Evolutionary conservation across 2,113 vertebrate species (phyloP), one percentile per base, ranked within the genome.

Genomic region (Bagarius yarrelli): DNA sequence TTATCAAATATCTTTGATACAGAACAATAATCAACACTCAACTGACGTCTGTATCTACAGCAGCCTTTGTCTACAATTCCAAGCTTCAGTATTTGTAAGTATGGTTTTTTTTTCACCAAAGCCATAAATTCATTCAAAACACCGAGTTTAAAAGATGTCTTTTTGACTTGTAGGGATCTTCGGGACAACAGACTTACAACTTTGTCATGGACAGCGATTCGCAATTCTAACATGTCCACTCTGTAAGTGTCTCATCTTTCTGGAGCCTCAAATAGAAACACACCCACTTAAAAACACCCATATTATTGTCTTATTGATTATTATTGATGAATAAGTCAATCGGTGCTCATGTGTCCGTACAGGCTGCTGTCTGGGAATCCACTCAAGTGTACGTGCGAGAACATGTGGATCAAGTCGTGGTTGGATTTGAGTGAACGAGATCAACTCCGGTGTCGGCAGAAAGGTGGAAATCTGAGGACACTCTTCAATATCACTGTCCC

Each of bases 331-430:
- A 36, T 78, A 25, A 61, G 36, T 79, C 32, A 13, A 80, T 50
- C 11, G 12, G 25, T 40, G 5, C 59, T n/a, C 52, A 78, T 81
- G 61, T 63, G 3, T n/a, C 76, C 25, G 8, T 81, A 25, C 56
- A 99, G 98, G 87, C 90, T 96, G 88, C 88, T 99, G 85, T 90
- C 90, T 63, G 96, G 94, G 72, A 99, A 99, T 91, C 96, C 97
- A 1, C 94, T 99, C 87, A 90, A 92, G 1, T 99, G 98, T 83
- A 94, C 94, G 81, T 99, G 98, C 91, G 96, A 96, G 85, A 96
- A 98, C 86, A 90, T 96, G 89, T 99, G 98, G 98, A 95, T 99
- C 91, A 96, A 97, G 90, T 90, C 94, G 63, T 93, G 95, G 89
- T 91, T 95, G 81, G 92, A 91, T 23, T 95, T 95, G 80, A 82